Percentiles rank a stretch among this genome's conserved stretches.
These are phyloP conservation scores for Pyrocephalus nanus DNA, from an alignment of 2,797 vertebrate species.

Conservation along the genomic window DNA sequence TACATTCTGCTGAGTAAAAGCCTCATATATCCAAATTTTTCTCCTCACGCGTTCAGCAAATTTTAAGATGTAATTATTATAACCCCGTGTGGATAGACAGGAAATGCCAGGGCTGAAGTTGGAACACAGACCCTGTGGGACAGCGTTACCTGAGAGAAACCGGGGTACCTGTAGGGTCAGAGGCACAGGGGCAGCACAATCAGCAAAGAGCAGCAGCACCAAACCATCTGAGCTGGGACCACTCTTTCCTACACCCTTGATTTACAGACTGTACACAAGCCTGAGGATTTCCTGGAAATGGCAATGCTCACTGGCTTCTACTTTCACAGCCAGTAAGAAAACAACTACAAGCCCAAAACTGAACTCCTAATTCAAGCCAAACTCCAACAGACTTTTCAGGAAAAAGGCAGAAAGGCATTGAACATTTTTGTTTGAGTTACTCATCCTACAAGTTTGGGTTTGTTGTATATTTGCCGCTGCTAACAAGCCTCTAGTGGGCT, in stretches of 20 bases:
- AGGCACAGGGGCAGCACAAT: not conserved
- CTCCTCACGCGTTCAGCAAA: not conserved
- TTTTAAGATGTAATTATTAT: not conserved
- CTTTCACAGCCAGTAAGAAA: not conserved
- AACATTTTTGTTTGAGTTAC: not conserved
- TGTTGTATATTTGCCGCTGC: not conserved
- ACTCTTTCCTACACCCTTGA: not conserved
- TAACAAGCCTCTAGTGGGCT: not conserved
- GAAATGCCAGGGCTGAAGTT: not conserved
- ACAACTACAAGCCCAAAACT: constrained; percentile 1
- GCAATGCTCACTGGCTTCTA: not conserved
- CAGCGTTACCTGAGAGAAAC: not conserved
- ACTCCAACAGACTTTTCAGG: not conserved
- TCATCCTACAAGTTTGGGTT: constrained; percentile 3
- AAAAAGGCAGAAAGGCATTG: not conserved
- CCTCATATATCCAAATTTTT: not conserved
- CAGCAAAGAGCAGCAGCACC: not conserved
- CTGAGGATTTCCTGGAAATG: not conserved
- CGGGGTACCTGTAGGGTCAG: not conserved
- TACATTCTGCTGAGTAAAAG: not conserved
- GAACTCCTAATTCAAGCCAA: not conserved
- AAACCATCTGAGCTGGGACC: not conserved
- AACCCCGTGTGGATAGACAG: not conserved
- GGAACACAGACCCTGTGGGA: not conserved
- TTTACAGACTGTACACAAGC: not conserved